Conservation (phyloP, 2,888 invertebrate species). For the Papilio elwesi region DNA sequence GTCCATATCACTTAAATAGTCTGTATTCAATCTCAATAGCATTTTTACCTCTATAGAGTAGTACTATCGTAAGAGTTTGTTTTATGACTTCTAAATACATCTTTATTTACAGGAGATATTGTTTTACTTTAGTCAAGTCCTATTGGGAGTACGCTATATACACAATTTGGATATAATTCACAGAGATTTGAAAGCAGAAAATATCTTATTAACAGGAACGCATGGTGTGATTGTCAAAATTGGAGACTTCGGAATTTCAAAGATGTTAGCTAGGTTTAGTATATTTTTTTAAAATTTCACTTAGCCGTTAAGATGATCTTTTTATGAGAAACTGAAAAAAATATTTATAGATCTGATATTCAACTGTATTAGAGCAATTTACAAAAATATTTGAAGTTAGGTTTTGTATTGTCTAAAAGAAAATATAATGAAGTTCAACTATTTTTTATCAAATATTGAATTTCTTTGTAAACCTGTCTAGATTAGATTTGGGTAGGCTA, state of each 20-base stretch:
- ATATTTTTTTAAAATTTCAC: constrained; percentile 14
- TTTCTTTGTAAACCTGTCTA: too few species aligned
- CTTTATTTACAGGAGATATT: constrained; percentile 85
- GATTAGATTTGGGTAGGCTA: too few species aligned
- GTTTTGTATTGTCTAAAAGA: too few species aligned
- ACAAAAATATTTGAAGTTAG: too few species aligned
- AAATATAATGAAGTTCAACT: too few species aligned
- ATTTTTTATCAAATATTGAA: too few species aligned
- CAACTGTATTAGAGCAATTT: too few species aligned
- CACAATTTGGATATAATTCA: constrained; percentile 91
- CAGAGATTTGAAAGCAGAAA: constrained; percentile 93
- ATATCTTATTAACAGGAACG: constrained; percentile 90
- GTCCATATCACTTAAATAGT: too few species aligned
- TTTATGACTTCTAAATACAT: neutral
- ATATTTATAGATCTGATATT: too few species aligned
- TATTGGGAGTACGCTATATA: constrained; percentile 91
- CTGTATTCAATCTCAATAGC: too few species aligned
- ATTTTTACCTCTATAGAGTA: too few species aligned
- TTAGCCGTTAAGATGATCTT: neutral
- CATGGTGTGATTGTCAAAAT: constrained; percentile 89
- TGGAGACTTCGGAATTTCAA: constrained; percentile 94
- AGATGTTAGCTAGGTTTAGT: constrained; percentile 85
- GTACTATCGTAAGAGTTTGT: neutral
- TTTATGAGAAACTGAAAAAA: too few species aligned
- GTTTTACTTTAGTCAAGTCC: constrained; percentile 88